Conservation (phyloP, 37 sponge, comb jelly and placozoan species). For the Diacarnus erythraeanus region DNA sequence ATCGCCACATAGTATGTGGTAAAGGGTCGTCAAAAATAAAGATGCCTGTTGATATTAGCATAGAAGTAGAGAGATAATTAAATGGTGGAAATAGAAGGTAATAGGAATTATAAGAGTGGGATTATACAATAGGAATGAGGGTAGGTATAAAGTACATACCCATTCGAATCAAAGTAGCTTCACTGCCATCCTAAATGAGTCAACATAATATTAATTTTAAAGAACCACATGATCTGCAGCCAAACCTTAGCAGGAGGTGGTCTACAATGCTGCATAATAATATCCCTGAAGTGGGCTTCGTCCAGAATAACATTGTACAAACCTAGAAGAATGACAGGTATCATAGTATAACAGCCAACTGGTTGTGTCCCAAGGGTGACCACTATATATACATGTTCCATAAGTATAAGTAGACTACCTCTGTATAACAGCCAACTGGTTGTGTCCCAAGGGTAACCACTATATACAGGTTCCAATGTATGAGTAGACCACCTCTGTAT, state of each 20-base stretch:
- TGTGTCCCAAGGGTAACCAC: too few relatives aligned
- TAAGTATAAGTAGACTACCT: too few relatives aligned
- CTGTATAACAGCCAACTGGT: too few relatives aligned
- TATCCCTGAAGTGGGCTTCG: conserved; percentile 87
- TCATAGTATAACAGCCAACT: too few relatives aligned
- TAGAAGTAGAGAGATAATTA: background rate
- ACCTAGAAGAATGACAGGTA: too few relatives aligned
- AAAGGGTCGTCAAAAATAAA: background rate
- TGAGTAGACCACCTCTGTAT: too few relatives aligned
- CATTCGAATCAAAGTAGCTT: conserved; percentile 88
- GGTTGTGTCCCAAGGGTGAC: too few relatives aligned
- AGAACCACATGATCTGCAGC: background rate
- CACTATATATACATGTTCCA: too few relatives aligned
- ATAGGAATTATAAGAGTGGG: too few relatives aligned
- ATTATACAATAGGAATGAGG: background rate
- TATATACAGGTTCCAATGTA: too few relatives aligned
- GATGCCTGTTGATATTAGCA: too few relatives aligned
- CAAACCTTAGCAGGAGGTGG: conserved; percentile 88
- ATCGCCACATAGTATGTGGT: background rate
- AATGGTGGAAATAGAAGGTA: too few relatives aligned
- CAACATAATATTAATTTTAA: conserved; percentile 8
- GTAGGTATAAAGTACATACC: conserved; percentile 56
- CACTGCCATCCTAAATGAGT: conserved; percentile 53
- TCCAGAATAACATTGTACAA: conserved; percentile 79
- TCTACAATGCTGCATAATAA: conserved; percentile 73